Evolutionary conservation across 2,888 invertebrate genomes (phyloP), one percentile per base, ranked within the genome.

Genomic region (Blomia tropicalis): DNA sequence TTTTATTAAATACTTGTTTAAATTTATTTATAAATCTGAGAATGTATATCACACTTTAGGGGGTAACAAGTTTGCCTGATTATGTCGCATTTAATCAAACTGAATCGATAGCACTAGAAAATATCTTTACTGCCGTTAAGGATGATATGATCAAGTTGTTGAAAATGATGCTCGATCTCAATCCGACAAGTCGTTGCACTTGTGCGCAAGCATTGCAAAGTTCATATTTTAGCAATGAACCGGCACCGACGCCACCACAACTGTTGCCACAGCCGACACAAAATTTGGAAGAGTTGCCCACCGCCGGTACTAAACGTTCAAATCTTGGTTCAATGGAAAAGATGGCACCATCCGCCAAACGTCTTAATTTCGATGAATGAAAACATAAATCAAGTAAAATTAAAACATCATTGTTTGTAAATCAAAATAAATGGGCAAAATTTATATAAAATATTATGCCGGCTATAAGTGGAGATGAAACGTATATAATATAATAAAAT

Each of bases 71-170:
- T 4, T 68, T 98, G 54, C 87, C 89, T 17, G 95, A 95, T 75
- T 98, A 83, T 73, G 84, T 98, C 67, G 84, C 87, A 72, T 93
- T 95, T 74, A 93, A 92, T 72, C 80, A 81, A 7, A 86, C 85
- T 69, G 83, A 84, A 0, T 81, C 86, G 0, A 87, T 86, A 43
- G 87, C 88, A 2, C 74, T 96, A 56, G 83, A 85, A 65, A 83
- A 88, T 70, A 92, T 98, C 70, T 98, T 98, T 74, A 90, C 90
- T 51, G 96, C 96, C 1, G 95, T 93, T 1, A 81, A 83, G 0
- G 88, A 92, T 73, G 96, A 96, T 77, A 77, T 95, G 41, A 75
- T 98, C 30, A 81, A 83, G 66, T 76, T 98, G 59, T 77, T 96
- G 63, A 82, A 82, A 44, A 81, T 80, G 61, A 75, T 93, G 62